Base-by-base conservation (phyloP, 2,888 invertebrate species). In the Caenorhabditis imperialis region DNA sequence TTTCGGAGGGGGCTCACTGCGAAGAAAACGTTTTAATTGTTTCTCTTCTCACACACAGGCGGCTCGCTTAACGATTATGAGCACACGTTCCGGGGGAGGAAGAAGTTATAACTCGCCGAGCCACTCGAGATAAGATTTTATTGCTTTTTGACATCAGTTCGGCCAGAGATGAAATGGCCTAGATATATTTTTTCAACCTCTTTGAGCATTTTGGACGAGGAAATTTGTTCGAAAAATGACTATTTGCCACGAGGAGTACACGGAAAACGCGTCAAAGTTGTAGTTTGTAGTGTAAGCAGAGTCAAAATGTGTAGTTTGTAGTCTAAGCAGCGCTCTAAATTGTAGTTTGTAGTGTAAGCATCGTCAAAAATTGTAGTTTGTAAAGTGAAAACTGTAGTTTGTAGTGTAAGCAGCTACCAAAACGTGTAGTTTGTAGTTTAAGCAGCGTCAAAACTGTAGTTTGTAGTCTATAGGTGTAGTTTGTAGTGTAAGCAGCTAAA, bases 81-180 rank as follows among this genome's bases (percentile, higher is more conserved):
- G 71, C 63, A 71, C 71, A 62, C 62, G 45, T 58, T 57, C 62
- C 61, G 38, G 38, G 35, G 12, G 35, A 35, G 35, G 12, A 12
- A 35, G 35, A 30, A 30, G 30, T 30, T 30, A 30, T 40, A 40
- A 16, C n/a, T 40, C 40, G n/a, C 10, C 40, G n/a, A n/a, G n/a
- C n/a, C n/a, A n/a, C n/a, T n/a, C n/a, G n/a, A n/a, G n/a, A n/a
- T n/a, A n/a, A n/a, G 58, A 69, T 69, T 71, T 71, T 71, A 71
- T 71, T 71, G 71, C 57, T 71, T 71, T 71, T 63, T 71, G 71
- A 71, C 71, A 71, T 61, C 42, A 51, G 42, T n/a, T n/a, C n/a
- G n/a, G n/a, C n/a, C n/a, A n/a, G n/a, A n/a, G n/a, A n/a, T n/a
- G n/a, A n/a, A n/a, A n/a, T n/a, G n/a, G n/a, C n/a, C n/a, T n/a